Evolutionary conservation across 2,888 invertebrate species (phyloP).

Genomic region (Acronicta leporina): DNA sequence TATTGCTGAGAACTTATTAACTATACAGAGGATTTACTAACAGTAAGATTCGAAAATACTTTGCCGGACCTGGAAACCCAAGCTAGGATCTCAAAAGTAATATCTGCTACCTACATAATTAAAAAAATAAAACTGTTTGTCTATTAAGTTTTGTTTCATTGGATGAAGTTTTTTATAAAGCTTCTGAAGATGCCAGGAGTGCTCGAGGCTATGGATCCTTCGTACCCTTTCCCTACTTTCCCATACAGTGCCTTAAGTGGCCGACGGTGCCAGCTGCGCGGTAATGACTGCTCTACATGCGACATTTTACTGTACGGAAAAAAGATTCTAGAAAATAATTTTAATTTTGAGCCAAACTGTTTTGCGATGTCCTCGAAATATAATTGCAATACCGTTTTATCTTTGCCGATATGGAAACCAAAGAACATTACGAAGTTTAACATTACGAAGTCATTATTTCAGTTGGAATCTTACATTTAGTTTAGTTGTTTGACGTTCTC

Average conservation of each 20-base stretch:
- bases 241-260: constrained; percentile 21
- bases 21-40: not conserved
- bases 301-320: constrained; percentile 20
- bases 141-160: constrained; percentile 14
- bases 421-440: constrained; percentile 8
- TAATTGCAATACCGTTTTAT: constrained; percentile 4
- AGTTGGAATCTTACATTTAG: constrained; percentile 16
- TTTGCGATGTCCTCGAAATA: not conserved
- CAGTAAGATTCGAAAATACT: not conserved
- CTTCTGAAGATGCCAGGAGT: constrained; percentile 12
- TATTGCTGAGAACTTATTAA: not conserved
- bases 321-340: constrained; percentile 7
- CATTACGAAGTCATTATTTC: constrained; percentile 9
- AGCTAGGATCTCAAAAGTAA: not conserved
- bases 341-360: constrained; percentile 6
- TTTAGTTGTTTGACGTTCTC: constrained; percentile 22
- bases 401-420: not conserved
- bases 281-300: constrained; percentile 28
- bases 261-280: constrained; percentile 13
- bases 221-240: constrained; percentile 15
- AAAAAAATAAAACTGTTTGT: not conserved
- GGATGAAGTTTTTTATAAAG: constrained; percentile 5
- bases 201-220: constrained; percentile 7
- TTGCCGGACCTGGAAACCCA: not conserved
- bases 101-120: not conserved